phyloP scores from a whole-genome alignment of 2,888 invertebrate genomes.

The Aleiodes alternator region DNA sequence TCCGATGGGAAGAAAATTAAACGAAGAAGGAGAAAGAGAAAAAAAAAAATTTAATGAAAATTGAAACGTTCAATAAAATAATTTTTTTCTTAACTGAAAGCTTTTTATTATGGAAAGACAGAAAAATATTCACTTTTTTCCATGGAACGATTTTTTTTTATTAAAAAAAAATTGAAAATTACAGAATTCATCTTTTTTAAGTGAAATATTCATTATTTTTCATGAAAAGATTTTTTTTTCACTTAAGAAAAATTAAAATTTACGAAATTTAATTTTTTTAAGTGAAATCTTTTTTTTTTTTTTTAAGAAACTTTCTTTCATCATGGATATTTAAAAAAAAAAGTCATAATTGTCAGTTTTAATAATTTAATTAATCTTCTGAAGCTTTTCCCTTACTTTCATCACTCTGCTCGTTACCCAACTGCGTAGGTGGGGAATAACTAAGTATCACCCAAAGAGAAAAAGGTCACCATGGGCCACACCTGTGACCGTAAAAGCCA shows the following conservation, averaged over 20 bases:
- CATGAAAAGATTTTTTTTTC: too few species aligned
- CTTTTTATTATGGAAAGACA: background rate
- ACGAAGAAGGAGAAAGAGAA: background rate
- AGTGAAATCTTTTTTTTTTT: background rate
- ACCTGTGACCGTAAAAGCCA: constrained; percentile 46
- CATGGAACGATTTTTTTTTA: too few species aligned
- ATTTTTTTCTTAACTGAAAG: too few species aligned
- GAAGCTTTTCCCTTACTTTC: constrained; percentile 66
- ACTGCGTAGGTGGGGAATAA: constrained; percentile 1
- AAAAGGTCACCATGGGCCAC: constrained; percentile 33
- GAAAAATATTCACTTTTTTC: too few species aligned
- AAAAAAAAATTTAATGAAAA: background rate
- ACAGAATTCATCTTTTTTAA: too few species aligned
- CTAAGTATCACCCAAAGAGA: constrained; percentile 24
- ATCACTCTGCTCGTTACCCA: constrained; percentile 70
- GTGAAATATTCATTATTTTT: too few species aligned
- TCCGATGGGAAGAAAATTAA: constrained; percentile 34
- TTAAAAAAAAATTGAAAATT: too few species aligned
- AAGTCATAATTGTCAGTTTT: constrained; percentile 56
- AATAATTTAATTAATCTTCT: constrained; percentile 72
- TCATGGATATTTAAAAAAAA: background rate
- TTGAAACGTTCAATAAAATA: too few species aligned
- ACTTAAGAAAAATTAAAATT: too few species aligned
- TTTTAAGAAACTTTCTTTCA: background rate
- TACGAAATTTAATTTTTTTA: too few species aligned